phyloP scores from a whole-genome alignment of 53 echinoderm and acorn worm species.

The Holothuria scabra region DNA sequence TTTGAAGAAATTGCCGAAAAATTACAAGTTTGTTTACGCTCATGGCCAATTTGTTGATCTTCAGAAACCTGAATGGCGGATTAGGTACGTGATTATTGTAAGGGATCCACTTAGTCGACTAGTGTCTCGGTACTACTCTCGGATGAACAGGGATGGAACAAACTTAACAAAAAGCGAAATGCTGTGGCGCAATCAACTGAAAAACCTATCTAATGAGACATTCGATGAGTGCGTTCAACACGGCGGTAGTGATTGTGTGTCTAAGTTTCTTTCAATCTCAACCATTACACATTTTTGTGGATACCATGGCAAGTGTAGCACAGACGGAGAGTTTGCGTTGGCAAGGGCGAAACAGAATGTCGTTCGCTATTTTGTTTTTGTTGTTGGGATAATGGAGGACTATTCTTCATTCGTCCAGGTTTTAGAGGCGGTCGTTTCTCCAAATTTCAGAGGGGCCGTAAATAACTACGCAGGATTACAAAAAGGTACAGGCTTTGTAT shows the following conservation, averaged over 20 bases:
- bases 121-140: slow-evolving; percentile 20
- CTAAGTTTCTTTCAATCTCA: not conserved
- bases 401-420: slow-evolving; percentile 15
- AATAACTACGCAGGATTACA: not conserved
- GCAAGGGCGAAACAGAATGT: slow-evolving; percentile 12
- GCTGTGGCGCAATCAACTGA: slow-evolving; percentile 5
- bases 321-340: not conserved
- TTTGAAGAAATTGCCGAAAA: not conserved
- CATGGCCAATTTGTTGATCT: slow-evolving; percentile 23
- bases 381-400: slow-evolving; percentile 28
- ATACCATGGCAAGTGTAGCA: not conserved
- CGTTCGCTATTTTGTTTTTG: slow-evolving; percentile 13
- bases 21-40: not conserved
- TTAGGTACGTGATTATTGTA: not conserved
- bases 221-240: slow-evolving; percentile 19
- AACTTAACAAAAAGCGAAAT: not conserved
- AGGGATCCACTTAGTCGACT: slow-evolving; percentile 16
- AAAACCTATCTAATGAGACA: not conserved
- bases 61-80: not conserved
- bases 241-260: not conserved
- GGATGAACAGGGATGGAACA: slow-evolving; percentile 8
- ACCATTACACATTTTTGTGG: slow-evolving; percentile 34
- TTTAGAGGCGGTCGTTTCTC: not conserved
- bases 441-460: not conserved
- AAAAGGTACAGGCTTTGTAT: not conserved